Conservation (phyloP, 2,797 vertebrate species). For the Tolypeutes matacus region DNA sequence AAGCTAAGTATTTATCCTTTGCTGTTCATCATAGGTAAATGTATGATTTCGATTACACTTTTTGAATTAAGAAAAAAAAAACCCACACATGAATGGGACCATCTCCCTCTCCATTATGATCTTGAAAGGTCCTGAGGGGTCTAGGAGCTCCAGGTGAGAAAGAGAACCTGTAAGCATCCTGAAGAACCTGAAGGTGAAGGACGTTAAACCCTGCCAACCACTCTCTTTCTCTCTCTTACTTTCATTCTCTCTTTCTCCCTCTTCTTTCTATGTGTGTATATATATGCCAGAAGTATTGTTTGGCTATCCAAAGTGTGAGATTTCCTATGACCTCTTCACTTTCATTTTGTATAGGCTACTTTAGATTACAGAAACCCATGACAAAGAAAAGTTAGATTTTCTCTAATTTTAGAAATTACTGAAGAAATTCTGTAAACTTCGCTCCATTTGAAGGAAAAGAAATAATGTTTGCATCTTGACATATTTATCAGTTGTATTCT, state of each 20-base stretch:
- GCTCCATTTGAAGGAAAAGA: not conserved
- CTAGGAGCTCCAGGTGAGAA: not conserved
- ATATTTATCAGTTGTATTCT: constrained; percentile 29
- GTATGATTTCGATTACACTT: not conserved
- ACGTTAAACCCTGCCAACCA: not conserved
- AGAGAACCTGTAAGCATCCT: not conserved
- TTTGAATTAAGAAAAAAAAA: not conserved
- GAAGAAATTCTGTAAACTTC: constrained; percentile 36
- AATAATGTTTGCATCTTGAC: constrained; percentile 47
- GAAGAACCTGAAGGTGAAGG: not conserved
- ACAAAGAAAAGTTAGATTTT: constrained; percentile 65
- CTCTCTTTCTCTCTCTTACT: too few species aligned
- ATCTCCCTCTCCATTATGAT: not conserved
- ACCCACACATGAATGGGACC: not conserved
- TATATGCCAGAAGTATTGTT: not conserved
- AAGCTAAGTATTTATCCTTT: constrained; percentile 14
- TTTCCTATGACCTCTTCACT: not conserved
- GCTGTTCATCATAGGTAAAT: not conserved
- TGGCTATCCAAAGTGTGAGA: not conserved
- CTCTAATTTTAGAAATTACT: constrained; percentile 53
- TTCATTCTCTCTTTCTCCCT: too few species aligned
- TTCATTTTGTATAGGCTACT: not conserved
- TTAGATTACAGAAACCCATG: not conserved
- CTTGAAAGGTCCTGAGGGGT: not conserved
- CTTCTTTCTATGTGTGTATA: too few species aligned